Percentiles rank a stretch among this genome's conserved stretches.
Conservation (phyloP, 2,113 vertebrate genomes). For the Nycticryphes semicollaris region DNA sequence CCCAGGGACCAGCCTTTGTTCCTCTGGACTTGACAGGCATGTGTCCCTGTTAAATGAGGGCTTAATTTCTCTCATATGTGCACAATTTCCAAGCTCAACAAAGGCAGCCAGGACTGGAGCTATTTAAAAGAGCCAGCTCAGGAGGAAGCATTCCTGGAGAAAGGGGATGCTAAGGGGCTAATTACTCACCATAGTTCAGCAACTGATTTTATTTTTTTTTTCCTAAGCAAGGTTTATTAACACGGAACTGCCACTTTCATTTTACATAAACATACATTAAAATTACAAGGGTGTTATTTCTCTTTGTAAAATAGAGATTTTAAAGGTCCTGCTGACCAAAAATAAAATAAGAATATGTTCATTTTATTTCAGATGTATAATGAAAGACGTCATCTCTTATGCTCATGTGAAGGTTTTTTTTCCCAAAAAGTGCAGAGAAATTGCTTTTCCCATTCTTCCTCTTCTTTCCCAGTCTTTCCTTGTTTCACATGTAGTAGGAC, state of each 20-base stretch:
- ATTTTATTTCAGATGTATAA: not conserved
- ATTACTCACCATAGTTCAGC: slow-evolving; percentile 82
- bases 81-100: slow-evolving; percentile 86
- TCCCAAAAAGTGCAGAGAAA: slow-evolving; percentile 2
- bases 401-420: not conserved
- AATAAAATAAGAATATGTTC: not conserved
- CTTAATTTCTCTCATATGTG: slow-evolving; percentile 97
- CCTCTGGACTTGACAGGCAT: slow-evolving; percentile 91
- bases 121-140: slow-evolving; percentile 79
- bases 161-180: slow-evolving; percentile 88
- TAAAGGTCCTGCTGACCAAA: slow-evolving; percentile 8
- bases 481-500: not conserved
- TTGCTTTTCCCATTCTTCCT: not conserved
- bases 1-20: slow-evolving; percentile 85
- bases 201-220: slow-evolving; percentile 38
- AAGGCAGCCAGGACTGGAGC: slow-evolving; percentile 76
- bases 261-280: slow-evolving; percentile 70
- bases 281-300: slow-evolving; percentile 64
- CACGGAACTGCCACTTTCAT: slow-evolving; percentile 54
- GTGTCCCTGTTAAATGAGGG: slow-evolving; percentile 92
- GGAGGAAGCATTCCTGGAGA: slow-evolving; percentile 81
- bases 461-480: not conserved
- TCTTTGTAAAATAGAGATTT: slow-evolving; percentile 51
- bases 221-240: slow-evolving; percentile 69
- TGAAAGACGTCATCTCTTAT: not conserved